Base-by-base conservation (phyloP, 2,888 invertebrate species). In the Plebejus melissa region DNA sequence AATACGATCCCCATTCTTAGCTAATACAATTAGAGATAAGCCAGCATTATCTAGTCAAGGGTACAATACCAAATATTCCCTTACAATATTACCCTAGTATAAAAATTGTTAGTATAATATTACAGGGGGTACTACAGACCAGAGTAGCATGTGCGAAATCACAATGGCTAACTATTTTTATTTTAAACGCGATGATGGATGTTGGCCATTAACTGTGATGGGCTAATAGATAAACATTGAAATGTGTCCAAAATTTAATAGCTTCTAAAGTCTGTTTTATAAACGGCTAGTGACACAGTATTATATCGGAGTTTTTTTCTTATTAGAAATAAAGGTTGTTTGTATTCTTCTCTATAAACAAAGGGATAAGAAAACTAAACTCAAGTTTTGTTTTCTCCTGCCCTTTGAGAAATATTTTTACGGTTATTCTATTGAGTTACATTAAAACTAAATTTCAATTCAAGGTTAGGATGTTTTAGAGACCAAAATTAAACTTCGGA, bases 11-110 rank as follows among this genome's bases (percentile, higher is more conserved):
- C 89, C 83, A 89, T 91, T 90, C 87, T 87, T 85, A 83, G 81
- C 82, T 83, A 81, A 83, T 87, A 90, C 89, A 91, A 92, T 93
- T 91, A 90, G 85, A 85, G 88, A 91, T 91, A 91, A 90, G 89
- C 91, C 92, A 91, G 90, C 90, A 93, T 93, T 93, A 93, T 93
- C 93, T 93, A 90, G 89, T 91, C 88, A 88, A 79, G 81, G 80
- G 77, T 81, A 91, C 91, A 91, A 91, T 87, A 82, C 85, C 86
- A 87, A 86, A 84, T 88, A 89, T 89, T 88, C 88, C 90, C 90
- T 72, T 54, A 54, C 16, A 72, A 72, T 72, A 50, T 72, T 72
- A 72, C 72, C 72, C 72, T 32, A 72, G 50, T 22, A 87, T 88
- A 88, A 91, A 91, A 89, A 90, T 54, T 87, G 90, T 89, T 87